Base-by-base conservation (phyloP, 2,888 invertebrate species). In the Tholera decimalis region DNA sequence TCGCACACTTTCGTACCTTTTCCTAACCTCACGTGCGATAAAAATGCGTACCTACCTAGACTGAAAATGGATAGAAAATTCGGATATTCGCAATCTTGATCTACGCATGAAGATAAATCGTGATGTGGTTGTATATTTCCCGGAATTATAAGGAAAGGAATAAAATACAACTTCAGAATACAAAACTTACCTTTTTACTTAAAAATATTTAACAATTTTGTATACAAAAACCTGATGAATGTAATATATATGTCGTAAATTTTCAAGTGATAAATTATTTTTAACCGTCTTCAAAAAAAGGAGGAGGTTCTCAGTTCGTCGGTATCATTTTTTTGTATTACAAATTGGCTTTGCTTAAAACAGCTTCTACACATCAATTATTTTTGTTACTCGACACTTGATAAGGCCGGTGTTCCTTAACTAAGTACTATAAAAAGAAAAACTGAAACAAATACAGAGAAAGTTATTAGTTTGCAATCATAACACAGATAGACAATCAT, bases 81-180 rank as follows among this genome's bases (percentile, higher is more conserved):
- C 49, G 56, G 46, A 57, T 47, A 41, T 67, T 79, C 26, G 64
- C 50, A 61, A 47, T 39, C 68, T 77, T 63, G 78, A 74, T 76
- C 50, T 77, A 77, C 69, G 67, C 59, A 63, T 67, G 66, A 70
- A 82, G 66, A 71, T 74, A 84, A 79, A 77, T 77, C 84, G 82
- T 83, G 83, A 80, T 68, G 66, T 71, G 80, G 61, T 73, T 80
- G 47, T 78, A 67, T 73, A 82, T 83, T 73, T 82, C 63, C 41
- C 30, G 18, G 51, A 67, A 62, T 75, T 73, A 56, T 83, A 49
- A 69, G 70, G 58, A 62, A 26, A 70, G 63, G 53, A 81, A 77
- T 79, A 75, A 74, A 73, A 79, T 62, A 70, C 75, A 66, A 58
- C 47, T 41, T 61, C 61, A 56, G 66, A 47, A 60, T 66, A 62